Conservation (phyloP, 2,797 vertebrate genomes). For the Crypturellus tataupa region DNA sequence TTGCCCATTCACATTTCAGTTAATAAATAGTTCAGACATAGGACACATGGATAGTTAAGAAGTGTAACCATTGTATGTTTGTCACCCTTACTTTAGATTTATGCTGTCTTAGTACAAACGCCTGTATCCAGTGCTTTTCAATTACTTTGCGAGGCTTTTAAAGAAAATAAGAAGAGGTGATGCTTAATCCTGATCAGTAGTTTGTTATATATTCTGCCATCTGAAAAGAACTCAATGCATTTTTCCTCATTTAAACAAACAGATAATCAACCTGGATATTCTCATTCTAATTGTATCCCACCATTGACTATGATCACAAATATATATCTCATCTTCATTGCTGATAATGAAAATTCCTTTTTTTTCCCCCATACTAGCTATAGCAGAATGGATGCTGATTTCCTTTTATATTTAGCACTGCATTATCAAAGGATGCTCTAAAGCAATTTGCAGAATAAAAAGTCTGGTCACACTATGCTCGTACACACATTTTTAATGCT, state of each 20-base stretch:
- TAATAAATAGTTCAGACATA: constrained; percentile 89
- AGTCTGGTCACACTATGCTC: background rate
- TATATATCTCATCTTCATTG: background rate
- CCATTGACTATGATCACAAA: background rate
- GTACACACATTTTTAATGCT: background rate
- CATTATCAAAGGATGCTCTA: background rate
- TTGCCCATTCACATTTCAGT: constrained; percentile 87
- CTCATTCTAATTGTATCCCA: constrained; percentile 44
- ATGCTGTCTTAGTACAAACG: constrained; percentile 89
- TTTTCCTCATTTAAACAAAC: constrained; percentile 57
- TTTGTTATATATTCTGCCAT: constrained; percentile 73
- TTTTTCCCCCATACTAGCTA: background rate
- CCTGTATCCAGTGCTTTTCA: constrained; percentile 84
- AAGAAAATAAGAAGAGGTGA: constrained; percentile 85
- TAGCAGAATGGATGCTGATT: background rate
- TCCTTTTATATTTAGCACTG: background rate
- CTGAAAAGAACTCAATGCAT: constrained; percentile 50
- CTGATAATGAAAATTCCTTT: background rate
- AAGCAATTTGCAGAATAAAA: background rate
- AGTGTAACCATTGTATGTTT: constrained; percentile 88
- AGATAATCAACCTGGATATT: constrained; percentile 62
- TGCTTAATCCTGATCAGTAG: constrained; percentile 79
- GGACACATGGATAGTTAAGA: constrained; percentile 84
- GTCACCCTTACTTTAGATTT: constrained; percentile 90
- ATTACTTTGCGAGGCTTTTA: constrained; percentile 90